A percentile compares a stretch with the other conserved stretches of the same genome.
Conservation (phyloP, 2,797 vertebrate genomes). For the Furcifer pardalis region DNA sequence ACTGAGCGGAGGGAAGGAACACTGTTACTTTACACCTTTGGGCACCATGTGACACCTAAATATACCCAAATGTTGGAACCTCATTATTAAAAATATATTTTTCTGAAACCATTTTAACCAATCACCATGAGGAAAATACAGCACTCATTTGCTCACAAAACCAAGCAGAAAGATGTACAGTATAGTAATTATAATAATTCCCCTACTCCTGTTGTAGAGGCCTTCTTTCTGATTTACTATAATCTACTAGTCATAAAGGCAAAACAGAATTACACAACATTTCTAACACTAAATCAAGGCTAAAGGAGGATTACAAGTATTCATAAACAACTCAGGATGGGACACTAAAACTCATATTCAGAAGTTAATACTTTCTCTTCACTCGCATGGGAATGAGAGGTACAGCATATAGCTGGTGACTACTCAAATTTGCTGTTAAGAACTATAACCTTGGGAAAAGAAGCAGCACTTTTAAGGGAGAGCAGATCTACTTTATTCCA, state of each 20-base stretch:
- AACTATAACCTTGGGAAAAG: accelerated
- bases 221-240: no score
- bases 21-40: background rate
- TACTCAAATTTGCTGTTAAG: background rate
- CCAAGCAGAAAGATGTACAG: no score
- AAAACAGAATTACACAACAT: background rate
- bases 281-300: background rate
- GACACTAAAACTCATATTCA: background rate
- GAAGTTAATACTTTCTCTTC: background rate
- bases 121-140: no score
- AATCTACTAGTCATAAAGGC: background rate
- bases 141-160: background rate
- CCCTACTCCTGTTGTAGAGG: no score
- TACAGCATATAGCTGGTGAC: background rate
- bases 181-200: no score
- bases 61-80: background rate
- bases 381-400: no score
- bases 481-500: background rate
- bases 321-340: background rate
- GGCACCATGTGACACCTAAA: background rate
- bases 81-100: background rate
- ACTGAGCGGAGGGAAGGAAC: background rate
- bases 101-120: background rate
- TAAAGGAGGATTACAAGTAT: background rate
- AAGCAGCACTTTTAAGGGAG: background rate